Evolutionary conservation across 2,888 invertebrate species (phyloP).

Genomic region (Dorcus hopei): DNA sequence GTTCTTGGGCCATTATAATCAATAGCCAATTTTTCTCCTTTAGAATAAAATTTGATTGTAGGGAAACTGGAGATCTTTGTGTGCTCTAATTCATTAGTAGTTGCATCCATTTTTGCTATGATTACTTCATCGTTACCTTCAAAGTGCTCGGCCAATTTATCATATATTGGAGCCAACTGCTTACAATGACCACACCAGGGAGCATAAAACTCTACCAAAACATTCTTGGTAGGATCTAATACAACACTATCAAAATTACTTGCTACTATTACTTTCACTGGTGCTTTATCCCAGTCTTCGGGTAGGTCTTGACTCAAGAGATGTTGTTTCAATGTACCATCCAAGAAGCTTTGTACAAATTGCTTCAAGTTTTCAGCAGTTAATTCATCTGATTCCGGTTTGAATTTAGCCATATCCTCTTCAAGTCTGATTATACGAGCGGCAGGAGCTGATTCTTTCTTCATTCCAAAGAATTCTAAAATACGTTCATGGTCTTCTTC

Average conservation of each 20-base stretch:
- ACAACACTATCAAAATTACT: constrained; percentile 95
- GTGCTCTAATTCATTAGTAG: constrained; percentile 95
- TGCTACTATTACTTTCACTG: constrained; percentile 91
- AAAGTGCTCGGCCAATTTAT: constrained; percentile 82
- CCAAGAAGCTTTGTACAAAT: constrained; percentile 88
- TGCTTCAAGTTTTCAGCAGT: constrained; percentile 65
- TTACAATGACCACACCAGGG: constrained; percentile 99
- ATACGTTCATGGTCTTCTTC: constrained; percentile 96
- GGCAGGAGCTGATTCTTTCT: constrained; percentile 86
- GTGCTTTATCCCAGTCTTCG: constrained; percentile 93
- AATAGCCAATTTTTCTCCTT: constrained; percentile 82
- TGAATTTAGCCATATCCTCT: constrained; percentile 97
- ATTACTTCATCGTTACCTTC: constrained; percentile 77
- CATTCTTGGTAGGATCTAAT: constrained; percentile 81
- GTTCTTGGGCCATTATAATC: constrained; percentile 96
- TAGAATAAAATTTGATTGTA: constrained; percentile 91
- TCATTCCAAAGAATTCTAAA: constrained; percentile 97
- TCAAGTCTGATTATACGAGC: constrained; percentile 91
- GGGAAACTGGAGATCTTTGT: constrained; percentile 94
- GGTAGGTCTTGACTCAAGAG: constrained; percentile 91
- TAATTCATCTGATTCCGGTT: constrained; percentile 76
- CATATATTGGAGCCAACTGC: constrained; percentile 94
- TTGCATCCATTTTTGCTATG: constrained; percentile 98
- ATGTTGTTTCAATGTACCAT: constrained; percentile 92
- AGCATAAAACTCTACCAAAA: constrained; percentile 98